These are phyloP conservation scores for Scyliorhinus canicula DNA, from an alignment of 2,797 vertebrate genomes.

Conservation along the genomic window DNA sequence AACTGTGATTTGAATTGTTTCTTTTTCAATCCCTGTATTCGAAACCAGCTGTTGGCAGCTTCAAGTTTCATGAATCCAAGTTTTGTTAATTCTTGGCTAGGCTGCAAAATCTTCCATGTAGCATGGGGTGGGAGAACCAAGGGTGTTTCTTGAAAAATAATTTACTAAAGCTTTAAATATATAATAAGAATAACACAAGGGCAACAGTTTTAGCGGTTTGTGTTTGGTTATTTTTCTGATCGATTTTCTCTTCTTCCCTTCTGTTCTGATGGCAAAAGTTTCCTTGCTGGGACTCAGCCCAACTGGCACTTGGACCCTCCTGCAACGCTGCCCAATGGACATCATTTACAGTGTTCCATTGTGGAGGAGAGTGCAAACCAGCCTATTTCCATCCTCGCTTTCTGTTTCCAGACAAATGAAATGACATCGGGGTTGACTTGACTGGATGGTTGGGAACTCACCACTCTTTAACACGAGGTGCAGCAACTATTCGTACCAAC, in stretches of 20 bases:
- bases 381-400: not conserved
- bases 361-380: not conserved
- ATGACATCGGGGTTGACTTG: not conserved
- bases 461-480: not conserved
- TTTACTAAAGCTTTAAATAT: not conserved
- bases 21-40: not conserved
- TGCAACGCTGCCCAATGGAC: not conserved
- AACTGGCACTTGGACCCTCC: not conserved
- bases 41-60: not conserved
- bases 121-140: not conserved
- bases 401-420: not conserved
- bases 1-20: constrained; percentile 31
- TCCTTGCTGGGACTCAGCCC: not conserved
- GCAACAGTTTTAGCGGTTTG: not conserved
- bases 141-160: not conserved
- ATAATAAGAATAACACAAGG: not conserved
- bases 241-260: not conserved
- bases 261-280: not conserved
- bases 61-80: constrained; percentile 27
- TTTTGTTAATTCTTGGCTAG: constrained; percentile 21
- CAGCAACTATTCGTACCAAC: not conserved
- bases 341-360: too few relatives aligned
- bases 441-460: not conserved
- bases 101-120: not conserved
- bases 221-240: not conserved